These are phyloP conservation scores for Zalophus californianus DNA, from an alignment of 2,797 vertebrate species.

Conservation along the genomic window DNA sequence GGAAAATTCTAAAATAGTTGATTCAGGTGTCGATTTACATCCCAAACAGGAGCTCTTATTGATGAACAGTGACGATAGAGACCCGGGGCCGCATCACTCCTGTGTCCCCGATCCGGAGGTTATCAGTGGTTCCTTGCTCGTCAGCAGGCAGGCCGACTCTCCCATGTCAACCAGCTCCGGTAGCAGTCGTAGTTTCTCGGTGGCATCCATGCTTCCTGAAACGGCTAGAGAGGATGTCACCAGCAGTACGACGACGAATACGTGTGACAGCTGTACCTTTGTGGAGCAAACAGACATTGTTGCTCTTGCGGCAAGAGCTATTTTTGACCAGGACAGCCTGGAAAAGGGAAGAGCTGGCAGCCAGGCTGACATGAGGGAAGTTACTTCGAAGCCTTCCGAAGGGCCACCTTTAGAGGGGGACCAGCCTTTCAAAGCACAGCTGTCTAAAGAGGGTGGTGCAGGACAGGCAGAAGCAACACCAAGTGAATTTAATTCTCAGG, in stretches of 20 bases:
- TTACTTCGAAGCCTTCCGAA: conserved; percentile 85
- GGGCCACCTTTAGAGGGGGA: conserved; percentile 88
- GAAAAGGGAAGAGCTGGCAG: conserved; percentile 84
- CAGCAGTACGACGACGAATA: conserved; percentile 88
- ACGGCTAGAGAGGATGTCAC: conserved; percentile 89
- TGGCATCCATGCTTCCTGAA: conserved; percentile 97
- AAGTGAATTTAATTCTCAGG: conserved; percentile 88
- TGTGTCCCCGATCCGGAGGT: conserved; percentile 93
- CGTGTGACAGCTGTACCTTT: conserved; percentile 93
- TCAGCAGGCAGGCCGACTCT: conserved; percentile 93
- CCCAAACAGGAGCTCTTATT: conserved; percentile 88
- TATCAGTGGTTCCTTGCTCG: conserved; percentile 87
- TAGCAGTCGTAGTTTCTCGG: conserved; percentile 95
- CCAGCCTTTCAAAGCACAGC: conserved; percentile 88
- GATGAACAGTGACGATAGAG: conserved; percentile 84
- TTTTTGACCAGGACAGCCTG: conserved; percentile 96
- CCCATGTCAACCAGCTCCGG: conserved; percentile 93
- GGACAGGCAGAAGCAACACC: conserved; percentile 87
- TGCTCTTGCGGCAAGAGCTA: conserved; percentile 94
- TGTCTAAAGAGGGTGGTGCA: conserved; percentile 84
- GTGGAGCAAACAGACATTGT: conserved; percentile 97
- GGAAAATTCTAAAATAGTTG: conserved; percentile 84
- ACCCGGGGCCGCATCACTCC: conserved; percentile 89
- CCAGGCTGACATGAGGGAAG: conserved; percentile 78
- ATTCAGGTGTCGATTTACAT: conserved; percentile 82